Evolutionary conservation across 2,888 invertebrate species (phyloP).

Genomic region (Epinotia demarniana): DNA sequence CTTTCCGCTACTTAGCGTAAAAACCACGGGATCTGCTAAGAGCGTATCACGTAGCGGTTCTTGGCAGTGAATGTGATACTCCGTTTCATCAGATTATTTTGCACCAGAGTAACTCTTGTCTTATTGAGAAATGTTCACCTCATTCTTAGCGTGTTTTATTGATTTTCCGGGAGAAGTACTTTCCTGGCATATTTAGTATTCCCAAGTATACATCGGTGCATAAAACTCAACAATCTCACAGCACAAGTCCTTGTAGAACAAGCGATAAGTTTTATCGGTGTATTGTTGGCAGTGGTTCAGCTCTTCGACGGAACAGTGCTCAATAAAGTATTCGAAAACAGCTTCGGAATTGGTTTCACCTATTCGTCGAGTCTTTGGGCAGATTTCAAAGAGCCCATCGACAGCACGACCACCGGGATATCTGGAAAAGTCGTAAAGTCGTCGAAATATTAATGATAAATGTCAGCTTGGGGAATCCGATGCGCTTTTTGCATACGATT

Average conservation of each 20-base stretch:
- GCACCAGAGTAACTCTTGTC: background rate
- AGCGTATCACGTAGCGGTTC: too few relatives aligned
- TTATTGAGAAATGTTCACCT: background rate
- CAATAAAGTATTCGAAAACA: slow-evolving; percentile 64
- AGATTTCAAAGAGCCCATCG: slow-evolving; percentile 56
- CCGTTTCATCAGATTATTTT: too few relatives aligned
- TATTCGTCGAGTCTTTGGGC: slow-evolving; percentile 63
- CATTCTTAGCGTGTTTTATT: slow-evolving; percentile 21
- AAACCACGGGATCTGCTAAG: too few relatives aligned
- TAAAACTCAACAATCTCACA: slow-evolving; percentile 36
- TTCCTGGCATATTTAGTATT: slow-evolving; percentile 33
- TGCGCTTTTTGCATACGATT: slow-evolving; percentile 51
- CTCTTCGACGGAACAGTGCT: slow-evolving; percentile 57
- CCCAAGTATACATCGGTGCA: slow-evolving; percentile 27
- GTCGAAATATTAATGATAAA: slow-evolving; percentile 54
- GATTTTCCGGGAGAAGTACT: slow-evolving; percentile 21
- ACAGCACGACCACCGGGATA: slow-evolving; percentile 62
- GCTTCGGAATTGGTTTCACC: slow-evolving; percentile 73
- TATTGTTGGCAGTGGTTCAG: slow-evolving; percentile 70
- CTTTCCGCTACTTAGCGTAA: too few relatives aligned
- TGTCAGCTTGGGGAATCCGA: slow-evolving; percentile 30
- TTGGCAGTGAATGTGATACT: too few relatives aligned
- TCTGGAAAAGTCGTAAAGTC: slow-evolving; percentile 55
- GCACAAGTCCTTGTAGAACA: slow-evolving; percentile 59
- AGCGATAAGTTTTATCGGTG: slow-evolving; percentile 76